Evolutionary conservation across 64 coral and sea anemone species (phyloP).

Genomic region (Platygyra sinensis): DNA sequence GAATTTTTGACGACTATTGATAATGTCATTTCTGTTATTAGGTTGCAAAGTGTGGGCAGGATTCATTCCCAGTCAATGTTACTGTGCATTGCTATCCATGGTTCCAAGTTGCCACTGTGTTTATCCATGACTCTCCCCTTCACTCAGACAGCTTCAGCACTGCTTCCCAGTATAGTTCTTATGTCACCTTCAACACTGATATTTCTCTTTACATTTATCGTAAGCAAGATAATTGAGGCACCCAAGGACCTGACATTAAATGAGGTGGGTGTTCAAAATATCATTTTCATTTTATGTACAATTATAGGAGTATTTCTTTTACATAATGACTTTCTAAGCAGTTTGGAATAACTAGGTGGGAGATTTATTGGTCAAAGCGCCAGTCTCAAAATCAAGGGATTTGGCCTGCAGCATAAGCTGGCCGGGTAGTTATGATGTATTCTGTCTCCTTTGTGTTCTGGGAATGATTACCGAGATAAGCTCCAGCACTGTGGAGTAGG

Average conservation of each 20-base stretch:
- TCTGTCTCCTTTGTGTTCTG: too few relatives aligned
- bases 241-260: background rate
- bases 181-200: constrained; percentile 5
- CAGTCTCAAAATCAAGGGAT: too few relatives aligned
- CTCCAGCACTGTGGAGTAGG: too few relatives aligned
- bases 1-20: too few relatives aligned
- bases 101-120: constrained; percentile 47
- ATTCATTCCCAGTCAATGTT: constrained; percentile 36
- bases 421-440: too few relatives aligned
- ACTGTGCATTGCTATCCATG: constrained; percentile 47
- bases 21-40: constrained; percentile 1
- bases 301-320: too few relatives aligned
- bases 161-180: constrained; percentile 19
- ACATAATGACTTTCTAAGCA: too few relatives aligned
- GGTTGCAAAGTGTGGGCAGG: constrained; percentile 45
- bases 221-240: constrained; percentile 15
- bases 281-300: too few relatives aligned
- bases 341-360: too few relatives aligned
- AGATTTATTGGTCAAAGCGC: too few relatives aligned
- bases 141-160: constrained; percentile 3
- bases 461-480: too few relatives aligned
- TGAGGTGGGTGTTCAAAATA: background rate
- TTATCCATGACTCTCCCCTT: background rate
- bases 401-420: too few relatives aligned
- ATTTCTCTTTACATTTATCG: constrained; percentile 43